Evolutionary conservation across 2,113 vertebrate genomes (phyloP), one percentile per base, ranked within the genome.

Genomic region (Hoplias malabaricus): DNA sequence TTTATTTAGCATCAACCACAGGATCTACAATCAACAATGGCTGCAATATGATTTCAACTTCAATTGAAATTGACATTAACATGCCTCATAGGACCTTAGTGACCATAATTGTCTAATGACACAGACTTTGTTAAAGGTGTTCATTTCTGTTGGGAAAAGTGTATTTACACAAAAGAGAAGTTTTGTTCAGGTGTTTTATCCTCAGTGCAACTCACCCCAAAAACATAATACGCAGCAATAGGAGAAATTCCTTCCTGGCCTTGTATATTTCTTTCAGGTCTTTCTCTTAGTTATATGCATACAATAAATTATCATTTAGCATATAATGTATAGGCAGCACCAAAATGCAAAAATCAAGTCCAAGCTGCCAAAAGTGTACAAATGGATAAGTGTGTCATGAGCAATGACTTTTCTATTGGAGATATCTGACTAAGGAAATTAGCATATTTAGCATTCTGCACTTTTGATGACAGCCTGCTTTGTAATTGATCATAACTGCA

Each of bases 401-500:
- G 57, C 57, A 61, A 61, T 61, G 59, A 63, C 31, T 63, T n/a
- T 36, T 4, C 34, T n/a, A 63, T 19, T 19, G 36, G 59, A 43
- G n/a, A 69, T 69, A 69, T 78, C 19, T 56, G 59, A 75, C 54
- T 66, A 25, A 53, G 19, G 59, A 65, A 75, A 79, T 61, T 79
- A 79, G 76, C 46, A 61, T 25, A 43, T 59, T 36, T 31, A 61
- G 34, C 50, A 67, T 34, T 38, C 6, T 14, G 21, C 29, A 46
- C 29, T 65, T 43, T 75, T 72, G 48, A 81, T 29, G 81, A 66
- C 73, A 73, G 74, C 75, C 36, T 75, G 79, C 65, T 78, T 76
- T 73, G 61, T 71, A 80, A 80, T 79, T 71, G 69, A 81, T 83
- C 69, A 69, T 72, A 36, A 69, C 59, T 59, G 69, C 69, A 77